Percentiles rank a stretch among this genome's conserved stretches.
Evolutionary conservation across 2,888 invertebrate genomes (phyloP).

Genomic region (Drosophila mimetica): DNA sequence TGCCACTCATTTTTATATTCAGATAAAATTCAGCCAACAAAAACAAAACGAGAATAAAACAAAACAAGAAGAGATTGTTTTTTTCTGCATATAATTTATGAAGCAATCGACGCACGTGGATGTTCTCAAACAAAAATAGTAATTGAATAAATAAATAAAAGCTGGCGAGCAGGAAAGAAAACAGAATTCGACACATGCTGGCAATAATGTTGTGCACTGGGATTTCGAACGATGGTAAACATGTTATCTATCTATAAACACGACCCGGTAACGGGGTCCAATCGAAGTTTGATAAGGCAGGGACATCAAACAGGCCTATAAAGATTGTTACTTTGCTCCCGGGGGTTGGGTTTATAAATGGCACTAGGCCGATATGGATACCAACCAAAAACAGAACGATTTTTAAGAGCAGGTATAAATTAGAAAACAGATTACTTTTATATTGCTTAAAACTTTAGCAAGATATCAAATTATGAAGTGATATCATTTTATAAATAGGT

Average conservation of each 20-base stretch:
- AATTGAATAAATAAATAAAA: constrained; percentile 44
- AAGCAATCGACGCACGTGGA: constrained; percentile 57
- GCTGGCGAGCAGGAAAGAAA: constrained; percentile 14
- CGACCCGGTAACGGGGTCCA: constrained; percentile 25
- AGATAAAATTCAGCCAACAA: constrained; percentile 57
- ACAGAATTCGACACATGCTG: constrained; percentile 38
- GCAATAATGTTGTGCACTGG: constrained; percentile 39
- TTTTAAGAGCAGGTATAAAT: not conserved
- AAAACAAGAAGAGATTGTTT: constrained; percentile 16
- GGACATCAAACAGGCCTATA: constrained; percentile 9
- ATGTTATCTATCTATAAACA: constrained; percentile 39
- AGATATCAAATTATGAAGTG: too few relatives aligned
- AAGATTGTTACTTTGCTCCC: constrained; percentile 7
- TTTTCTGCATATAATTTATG: constrained; percentile 50
- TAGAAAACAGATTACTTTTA: not conserved
- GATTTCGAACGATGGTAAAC: constrained; percentile 43
- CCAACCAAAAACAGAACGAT: not conserved
- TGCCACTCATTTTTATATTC: constrained; percentile 48
- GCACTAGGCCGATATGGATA: constrained; percentile 5
- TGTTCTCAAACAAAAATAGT: constrained; percentile 43
- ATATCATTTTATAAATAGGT: too few relatives aligned
- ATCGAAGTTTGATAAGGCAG: constrained; percentile 33
- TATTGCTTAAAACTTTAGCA: too few relatives aligned
- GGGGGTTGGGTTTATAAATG: not conserved
- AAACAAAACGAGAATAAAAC: constrained; percentile 14